These are phyloP conservation scores for Drosophila kuntzei DNA, from an alignment of 2,888 invertebrate species.

Conservation along the genomic window DNA sequence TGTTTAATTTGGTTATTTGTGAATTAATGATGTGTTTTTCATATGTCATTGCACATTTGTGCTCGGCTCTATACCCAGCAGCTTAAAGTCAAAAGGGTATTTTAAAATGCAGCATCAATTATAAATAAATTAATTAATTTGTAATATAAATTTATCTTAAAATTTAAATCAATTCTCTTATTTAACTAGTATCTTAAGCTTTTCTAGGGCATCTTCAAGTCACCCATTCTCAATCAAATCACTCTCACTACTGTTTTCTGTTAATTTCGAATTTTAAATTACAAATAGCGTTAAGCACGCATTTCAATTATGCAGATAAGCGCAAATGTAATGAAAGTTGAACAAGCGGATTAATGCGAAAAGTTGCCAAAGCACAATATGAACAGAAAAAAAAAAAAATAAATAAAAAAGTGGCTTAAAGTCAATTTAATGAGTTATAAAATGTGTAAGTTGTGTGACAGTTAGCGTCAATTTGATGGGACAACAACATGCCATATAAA, in stretches of 20 bases:
- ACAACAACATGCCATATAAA: conserved; percentile 27
- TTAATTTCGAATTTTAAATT: conserved; percentile 48
- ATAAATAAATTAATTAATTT: not conserved
- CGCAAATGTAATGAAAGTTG: conserved; percentile 79
- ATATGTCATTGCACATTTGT: conserved; percentile 77
- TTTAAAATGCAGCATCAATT: not conserved
- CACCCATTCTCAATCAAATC: not conserved
- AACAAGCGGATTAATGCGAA: conserved; percentile 74
- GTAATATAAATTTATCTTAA: too few species aligned
- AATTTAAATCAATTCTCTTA: not conserved
- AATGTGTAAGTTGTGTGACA: conserved; percentile 47
- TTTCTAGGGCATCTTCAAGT: conserved; percentile 1
- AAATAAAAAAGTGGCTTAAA: conserved; percentile 62
- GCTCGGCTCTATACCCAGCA: conserved; percentile 21
- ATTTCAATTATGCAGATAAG: conserved; percentile 81
- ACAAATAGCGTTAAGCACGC: conserved; percentile 73
- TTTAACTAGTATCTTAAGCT: too few species aligned
- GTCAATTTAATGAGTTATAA: conserved; percentile 73
- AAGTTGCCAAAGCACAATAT: conserved; percentile 37
- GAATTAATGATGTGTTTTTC: conserved; percentile 82
- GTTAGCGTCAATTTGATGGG: conserved; percentile 53
- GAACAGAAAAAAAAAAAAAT: too few species aligned
- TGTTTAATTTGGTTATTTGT: conserved; percentile 81
- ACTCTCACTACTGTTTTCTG: not conserved
- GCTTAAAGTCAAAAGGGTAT: not conserved